These are phyloP conservation scores for Onychomys torridus DNA, from an alignment of 2,797 vertebrate species.

Conservation along the genomic window DNA sequence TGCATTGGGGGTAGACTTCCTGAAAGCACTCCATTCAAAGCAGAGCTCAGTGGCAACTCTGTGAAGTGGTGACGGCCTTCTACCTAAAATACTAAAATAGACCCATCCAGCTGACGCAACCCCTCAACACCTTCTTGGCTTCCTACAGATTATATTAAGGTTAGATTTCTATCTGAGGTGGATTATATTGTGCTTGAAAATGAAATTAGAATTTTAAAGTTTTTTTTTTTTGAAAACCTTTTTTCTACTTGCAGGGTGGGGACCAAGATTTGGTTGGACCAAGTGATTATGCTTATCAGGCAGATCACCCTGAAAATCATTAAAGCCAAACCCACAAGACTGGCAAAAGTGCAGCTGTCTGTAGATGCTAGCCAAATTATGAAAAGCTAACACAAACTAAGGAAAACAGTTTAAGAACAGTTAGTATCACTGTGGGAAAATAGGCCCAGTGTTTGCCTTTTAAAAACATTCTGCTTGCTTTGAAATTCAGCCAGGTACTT, in stretches of 20 bases:
- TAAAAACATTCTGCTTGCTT: background rate
- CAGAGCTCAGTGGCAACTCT: background rate
- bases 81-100: slow-evolving; percentile 62
- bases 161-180: slow-evolving; percentile 50
- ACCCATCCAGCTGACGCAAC: background rate
- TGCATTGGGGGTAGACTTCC: background rate
- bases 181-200: slow-evolving; percentile 53
- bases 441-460: background rate
- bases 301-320: background rate
- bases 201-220: slow-evolving; percentile 52
- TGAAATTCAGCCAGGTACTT: background rate
- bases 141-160: slow-evolving; percentile 61
- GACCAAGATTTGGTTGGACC: background rate
- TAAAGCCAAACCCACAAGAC: background rate
- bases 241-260: background rate
- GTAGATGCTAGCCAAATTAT: background rate
- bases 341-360: background rate
- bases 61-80: slow-evolving; percentile 61
- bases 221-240: background rate
- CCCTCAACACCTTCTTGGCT: slow-evolving; percentile 32
- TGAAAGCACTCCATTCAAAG: slow-evolving; percentile 55
- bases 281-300: background rate
- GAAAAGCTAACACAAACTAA: background rate
- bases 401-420: background rate
- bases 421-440: background rate